Conservation (phyloP, 2,797 vertebrate species). For the Acestrorhynchus altus region DNA sequence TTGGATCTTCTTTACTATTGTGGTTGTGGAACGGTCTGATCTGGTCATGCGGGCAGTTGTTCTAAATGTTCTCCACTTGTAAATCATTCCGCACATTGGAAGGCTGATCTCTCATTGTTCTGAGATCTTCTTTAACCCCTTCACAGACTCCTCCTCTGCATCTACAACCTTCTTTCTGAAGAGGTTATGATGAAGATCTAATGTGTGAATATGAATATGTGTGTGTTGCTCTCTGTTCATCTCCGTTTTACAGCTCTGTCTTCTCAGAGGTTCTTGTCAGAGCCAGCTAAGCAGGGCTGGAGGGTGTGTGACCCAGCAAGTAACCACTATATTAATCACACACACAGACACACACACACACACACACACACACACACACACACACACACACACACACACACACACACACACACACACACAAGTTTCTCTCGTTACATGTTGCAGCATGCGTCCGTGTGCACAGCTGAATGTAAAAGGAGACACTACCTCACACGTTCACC, state of each 20-base stretch:
- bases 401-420: neutral
- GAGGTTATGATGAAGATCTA: no score
- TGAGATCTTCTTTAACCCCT: no score
- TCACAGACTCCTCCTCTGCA: no score
- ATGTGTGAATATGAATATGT: no score
- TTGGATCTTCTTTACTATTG: no score
- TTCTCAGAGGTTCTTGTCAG: neutral
- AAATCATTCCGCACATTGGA: no score
- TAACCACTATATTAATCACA: conserved; percentile 8
- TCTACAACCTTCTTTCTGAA: no score
- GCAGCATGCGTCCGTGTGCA: conserved; percentile 11
- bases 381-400: conserved; percentile 18
- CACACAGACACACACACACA: conserved; percentile 18
- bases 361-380: conserved; percentile 17
- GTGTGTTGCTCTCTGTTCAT: neutral
- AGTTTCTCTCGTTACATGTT: conserved; percentile 10
- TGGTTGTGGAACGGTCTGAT: no score
- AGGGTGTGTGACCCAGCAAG: conserved; percentile 1
- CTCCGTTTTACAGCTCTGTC: neutral
- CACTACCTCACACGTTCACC: conserved; percentile 28
- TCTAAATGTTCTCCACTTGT: no score
- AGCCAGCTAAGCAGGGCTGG: neutral
- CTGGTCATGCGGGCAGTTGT: no score
- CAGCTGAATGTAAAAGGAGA: conserved; percentile 43
- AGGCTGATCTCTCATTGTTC: no score